Percentiles rank a stretch among this genome's conserved stretches.
phyloP scores from a whole-genome alignment of 1,140 invertebrate species.

The Drosophila kikkawai region DNA sequence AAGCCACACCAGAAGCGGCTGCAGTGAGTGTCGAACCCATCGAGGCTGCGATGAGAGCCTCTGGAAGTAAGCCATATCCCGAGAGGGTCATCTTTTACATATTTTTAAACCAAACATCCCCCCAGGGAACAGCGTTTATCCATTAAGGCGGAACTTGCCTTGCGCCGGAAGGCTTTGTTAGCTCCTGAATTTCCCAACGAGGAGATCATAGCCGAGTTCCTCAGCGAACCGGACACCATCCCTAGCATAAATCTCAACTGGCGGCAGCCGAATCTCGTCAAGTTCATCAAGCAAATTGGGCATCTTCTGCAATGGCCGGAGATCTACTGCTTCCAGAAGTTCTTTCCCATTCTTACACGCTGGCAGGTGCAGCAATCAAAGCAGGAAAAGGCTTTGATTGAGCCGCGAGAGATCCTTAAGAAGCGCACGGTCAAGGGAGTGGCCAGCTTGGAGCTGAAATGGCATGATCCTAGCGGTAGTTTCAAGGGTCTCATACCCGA shows the following conservation, averaged over 20 bases:
- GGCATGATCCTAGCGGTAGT: slow-evolving; percentile 87
- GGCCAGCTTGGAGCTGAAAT: slow-evolving; percentile 90
- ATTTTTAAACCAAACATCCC: background rate
- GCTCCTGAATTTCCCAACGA: slow-evolving; percentile 89
- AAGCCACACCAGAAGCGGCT: slow-evolving; percentile 88
- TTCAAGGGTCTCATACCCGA: slow-evolving; percentile 87
- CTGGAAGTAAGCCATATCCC: slow-evolving; percentile 87
- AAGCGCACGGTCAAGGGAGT: slow-evolving; percentile 83
- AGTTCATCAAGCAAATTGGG: slow-evolving; percentile 90
- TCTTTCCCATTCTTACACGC: slow-evolving; percentile 90
- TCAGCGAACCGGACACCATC: slow-evolving; percentile 86
- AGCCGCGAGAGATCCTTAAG: slow-evolving; percentile 87
- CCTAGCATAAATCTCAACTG: slow-evolving; percentile 87
- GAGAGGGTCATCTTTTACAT: background rate
- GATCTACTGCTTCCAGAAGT: slow-evolving; percentile 91
- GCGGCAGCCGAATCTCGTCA: slow-evolving; percentile 88
- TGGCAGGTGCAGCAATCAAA: slow-evolving; percentile 86
- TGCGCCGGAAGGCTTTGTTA: slow-evolving; percentile 90
- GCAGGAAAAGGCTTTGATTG: slow-evolving; percentile 32
- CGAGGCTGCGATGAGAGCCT: slow-evolving; percentile 87
- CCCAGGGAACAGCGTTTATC: slow-evolving; percentile 87
- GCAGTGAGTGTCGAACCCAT: slow-evolving; percentile 87
- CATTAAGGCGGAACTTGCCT: slow-evolving; percentile 89
- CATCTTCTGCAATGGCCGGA: slow-evolving; percentile 90
- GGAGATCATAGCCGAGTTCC: slow-evolving; percentile 91